phyloP scores from a whole-genome alignment of 1,140 invertebrate genomes.

The Alviniconcha marisindica region DNA sequence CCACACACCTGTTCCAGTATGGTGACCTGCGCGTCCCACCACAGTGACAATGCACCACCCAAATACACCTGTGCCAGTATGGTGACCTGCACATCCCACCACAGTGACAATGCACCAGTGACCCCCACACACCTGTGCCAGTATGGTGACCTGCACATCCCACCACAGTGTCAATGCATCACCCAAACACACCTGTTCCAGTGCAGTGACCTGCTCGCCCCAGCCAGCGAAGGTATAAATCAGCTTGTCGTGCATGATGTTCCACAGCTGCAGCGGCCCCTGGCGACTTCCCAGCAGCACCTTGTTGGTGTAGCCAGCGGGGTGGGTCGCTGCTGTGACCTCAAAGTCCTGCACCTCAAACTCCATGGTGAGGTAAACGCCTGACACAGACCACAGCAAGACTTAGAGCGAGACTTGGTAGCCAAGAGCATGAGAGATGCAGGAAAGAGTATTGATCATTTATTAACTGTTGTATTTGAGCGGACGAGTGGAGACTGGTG shows the following conservation, averaged over 20 bases:
- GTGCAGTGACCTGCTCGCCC: slow-evolving; percentile 82
- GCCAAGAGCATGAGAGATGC: too few species aligned
- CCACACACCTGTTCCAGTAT: slow-evolving; percentile 81
- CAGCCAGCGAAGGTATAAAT: slow-evolving; percentile 90
- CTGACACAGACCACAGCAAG: too few species aligned
- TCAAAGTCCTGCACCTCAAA: slow-evolving; percentile 86
- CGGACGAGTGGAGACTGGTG: too few species aligned
- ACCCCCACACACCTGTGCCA: slow-evolving; percentile 81
- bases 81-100: too few species aligned
- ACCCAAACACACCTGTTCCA: slow-evolving; percentile 81
- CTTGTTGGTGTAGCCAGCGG: slow-evolving; percentile 96
- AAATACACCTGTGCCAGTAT: too few species aligned
- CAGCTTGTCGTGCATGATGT: slow-evolving; percentile 86
- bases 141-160: slow-evolving; percentile 82
- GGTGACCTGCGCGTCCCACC: slow-evolving; percentile 84
- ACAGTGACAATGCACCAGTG: too few species aligned
- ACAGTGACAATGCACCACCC: too few species aligned
- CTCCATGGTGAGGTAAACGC: slow-evolving; percentile 75
- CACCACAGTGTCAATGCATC: too few species aligned
- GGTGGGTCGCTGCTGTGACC: slow-evolving; percentile 89
- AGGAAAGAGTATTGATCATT: too few species aligned
- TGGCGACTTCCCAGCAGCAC: slow-evolving; percentile 93
- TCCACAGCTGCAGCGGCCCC: slow-evolving; percentile 93
- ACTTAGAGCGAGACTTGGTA: too few species aligned
- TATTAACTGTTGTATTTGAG: too few species aligned